These are phyloP conservation scores for Zaprionus kolodkinae DNA, from an alignment of 1,140 invertebrate genomes.

Conservation along the genomic window DNA sequence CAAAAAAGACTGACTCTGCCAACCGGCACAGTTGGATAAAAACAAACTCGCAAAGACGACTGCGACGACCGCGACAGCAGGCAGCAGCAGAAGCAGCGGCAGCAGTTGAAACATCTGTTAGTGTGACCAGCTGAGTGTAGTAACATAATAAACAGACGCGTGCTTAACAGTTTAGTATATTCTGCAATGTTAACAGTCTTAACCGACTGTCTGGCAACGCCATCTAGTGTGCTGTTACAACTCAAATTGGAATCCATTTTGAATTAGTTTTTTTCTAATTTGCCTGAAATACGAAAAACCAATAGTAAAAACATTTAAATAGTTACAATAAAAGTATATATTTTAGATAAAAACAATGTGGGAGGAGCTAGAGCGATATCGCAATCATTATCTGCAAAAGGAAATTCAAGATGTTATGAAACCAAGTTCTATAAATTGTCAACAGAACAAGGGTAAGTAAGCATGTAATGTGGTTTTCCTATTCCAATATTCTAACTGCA, in stretches of 20 bases:
- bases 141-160: not conserved
- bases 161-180: slow-evolving; percentile 23
- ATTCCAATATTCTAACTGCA: too few relatives aligned
- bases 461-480: too few relatives aligned
- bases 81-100: slow-evolving; percentile 17
- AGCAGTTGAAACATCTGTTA: slow-evolving; percentile 26
- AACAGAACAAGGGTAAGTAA: slow-evolving; percentile 56
- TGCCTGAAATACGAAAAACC: not conserved
- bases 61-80: slow-evolving; percentile 24
- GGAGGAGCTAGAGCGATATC: slow-evolving; percentile 68
- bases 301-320: not conserved
- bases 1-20: slow-evolving; percentile 31
- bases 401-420: slow-evolving; percentile 60
- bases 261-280: slow-evolving; percentile 8
- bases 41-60: slow-evolving; percentile 34
- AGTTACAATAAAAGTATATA: not conserved
- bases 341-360: slow-evolving; percentile 58
- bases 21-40: slow-evolving; percentile 48
- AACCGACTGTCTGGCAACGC: slow-evolving; percentile 6
- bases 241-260: slow-evolving; percentile 17
- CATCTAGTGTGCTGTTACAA: slow-evolving; percentile 14
- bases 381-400: slow-evolving; percentile 70
- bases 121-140: slow-evolving; percentile 20
- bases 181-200: not conserved
- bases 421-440: slow-evolving; percentile 53